Evolutionary conservation across 2,113 vertebrate species (phyloP), one percentile per base, ranked within the genome.

Genomic region (Dromiciops gliroides): DNA sequence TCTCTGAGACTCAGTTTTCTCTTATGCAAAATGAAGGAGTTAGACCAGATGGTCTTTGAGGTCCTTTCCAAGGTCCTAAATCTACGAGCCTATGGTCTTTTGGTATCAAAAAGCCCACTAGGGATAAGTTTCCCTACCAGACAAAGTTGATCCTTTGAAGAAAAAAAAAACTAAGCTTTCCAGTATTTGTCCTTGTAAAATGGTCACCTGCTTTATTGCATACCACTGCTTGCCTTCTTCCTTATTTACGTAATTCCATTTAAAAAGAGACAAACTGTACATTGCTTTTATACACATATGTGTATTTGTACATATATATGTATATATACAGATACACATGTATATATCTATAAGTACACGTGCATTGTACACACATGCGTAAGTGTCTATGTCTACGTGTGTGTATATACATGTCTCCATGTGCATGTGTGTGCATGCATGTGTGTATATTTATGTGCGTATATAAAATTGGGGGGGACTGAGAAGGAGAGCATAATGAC

Each of bases 121-220:
- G 28, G 31, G 11, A 14, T 67, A 67, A 67, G 56, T 56, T 0
- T 56, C 1, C 25, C 53, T 25, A 11, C 24, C 10, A 90, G 23
- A 50, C n/a, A 16, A 48, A 83, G 24, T 50, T 24, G 0, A 3
- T 28, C 25, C 1, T 91, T 90, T 48, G 89, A 49, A 92, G 60
- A 47, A 47, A 3, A n/a, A 14, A 56, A 93, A 90, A 28, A 24
- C 50, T 10, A 4, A 51, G 47, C 49, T 48, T 5, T 47, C 6
- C 88, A 95, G 56, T 1, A 26, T 0, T 50, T 48, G 50, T 50
- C 60, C 89, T 96, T 95, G 53, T 31, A 51, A 94, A 95, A 91
- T 67, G 92, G 2, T 3, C 8, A 56, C 90, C 83, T 50, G 60
- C 89, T 50, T 0, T 25, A 47, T 51, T 53, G 53, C 4, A 47